phyloP scores from a whole-genome alignment of 2,888 invertebrate genomes.

The Caenorhabditis zanzibari region DNA sequence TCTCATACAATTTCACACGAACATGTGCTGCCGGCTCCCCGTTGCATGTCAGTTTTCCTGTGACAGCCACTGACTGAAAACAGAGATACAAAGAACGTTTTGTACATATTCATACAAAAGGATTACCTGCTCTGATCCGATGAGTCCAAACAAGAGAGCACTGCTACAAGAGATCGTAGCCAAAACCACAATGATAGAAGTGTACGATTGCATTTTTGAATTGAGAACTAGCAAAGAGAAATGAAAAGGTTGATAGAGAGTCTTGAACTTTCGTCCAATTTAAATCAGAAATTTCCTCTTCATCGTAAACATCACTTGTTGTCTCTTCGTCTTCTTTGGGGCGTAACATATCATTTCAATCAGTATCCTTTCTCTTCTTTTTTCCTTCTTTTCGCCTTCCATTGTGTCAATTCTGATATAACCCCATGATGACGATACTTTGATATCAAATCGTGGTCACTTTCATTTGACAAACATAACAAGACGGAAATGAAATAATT shows the following conservation, averaged over 20 bases:
- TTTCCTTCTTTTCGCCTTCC: slow-evolving; percentile 23
- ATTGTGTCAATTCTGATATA: slow-evolving; percentile 39
- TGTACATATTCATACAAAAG: background rate
- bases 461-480: slow-evolving; percentile 50
- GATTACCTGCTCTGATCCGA: slow-evolving; percentile 69
- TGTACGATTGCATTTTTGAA: slow-evolving; percentile 25
- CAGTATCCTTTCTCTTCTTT: slow-evolving; percentile 20
- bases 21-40: slow-evolving; percentile 77
- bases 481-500: slow-evolving; percentile 39
- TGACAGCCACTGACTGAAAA: slow-evolving; percentile 75
- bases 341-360: slow-evolving; percentile 55
- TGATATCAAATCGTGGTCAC: slow-evolving; percentile 29
- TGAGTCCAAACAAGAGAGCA: slow-evolving; percentile 69
- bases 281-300: slow-evolving; percentile 31
- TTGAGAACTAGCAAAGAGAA: background rate
- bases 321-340: slow-evolving; percentile 31
- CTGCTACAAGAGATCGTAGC: slow-evolving; percentile 25
- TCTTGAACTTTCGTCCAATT: slow-evolving; percentile 62
- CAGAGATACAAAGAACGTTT: background rate
- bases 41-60: slow-evolving; percentile 77
- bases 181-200: slow-evolving; percentile 23
- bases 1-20: slow-evolving; percentile 80
- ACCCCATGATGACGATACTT: slow-evolving; percentile 36
- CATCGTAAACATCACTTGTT: slow-evolving; percentile 42
- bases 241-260: slow-evolving; percentile 19